Evolutionary conservation across 2,113 vertebrate genomes (phyloP), one percentile per base, ranked within the genome.

Genomic region (Hylia prasina): DNA sequence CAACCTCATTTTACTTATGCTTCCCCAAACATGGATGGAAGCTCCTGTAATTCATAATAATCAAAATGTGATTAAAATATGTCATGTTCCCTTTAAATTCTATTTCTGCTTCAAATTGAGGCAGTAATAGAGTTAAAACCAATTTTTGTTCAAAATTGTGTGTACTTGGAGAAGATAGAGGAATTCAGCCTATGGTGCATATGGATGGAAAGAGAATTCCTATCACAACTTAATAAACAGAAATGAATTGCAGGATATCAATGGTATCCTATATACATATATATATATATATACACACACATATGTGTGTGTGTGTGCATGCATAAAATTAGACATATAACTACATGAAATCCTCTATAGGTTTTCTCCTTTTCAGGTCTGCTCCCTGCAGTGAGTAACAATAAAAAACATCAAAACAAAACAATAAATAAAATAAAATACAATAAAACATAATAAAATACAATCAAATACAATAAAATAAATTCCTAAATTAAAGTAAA

Each of bases 231-330:
- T 39, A 60, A 42, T 1, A 58, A 42, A n/a, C 3, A 39, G 16
- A 57, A 79, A 13, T 42, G 5, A 60, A 39, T 60, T 27, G 14
- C 14, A 45, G 9, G 14, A 9, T 53, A 63, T 42, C 4, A 15
- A 1, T 47, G 28, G 1, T 35, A 20, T 23, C 39, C 18, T 60
- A 22, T 47, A 16, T 9, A 31, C 8, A 33, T 6, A 7, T 5
- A 6, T 27, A 19, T 9, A 13, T 6, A 27, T 8, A 21, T 1
- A 7, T 2, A 33, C 13, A 5, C 22, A 42, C 8, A 25, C 12
- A 8, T 7, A 39, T 40, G 7, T 45, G 1, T 45, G 7, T 40
- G 11, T 23, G 13, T 44, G n/a, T 39, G 4, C 4, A 44, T 25
- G 8, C 33, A 64, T 51, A 60, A 72, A 56, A 51, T 60, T 8